These are phyloP conservation scores for Diarsia brunnea DNA, from an alignment of 2,888 invertebrate genomes.

Conservation along the genomic window DNA sequence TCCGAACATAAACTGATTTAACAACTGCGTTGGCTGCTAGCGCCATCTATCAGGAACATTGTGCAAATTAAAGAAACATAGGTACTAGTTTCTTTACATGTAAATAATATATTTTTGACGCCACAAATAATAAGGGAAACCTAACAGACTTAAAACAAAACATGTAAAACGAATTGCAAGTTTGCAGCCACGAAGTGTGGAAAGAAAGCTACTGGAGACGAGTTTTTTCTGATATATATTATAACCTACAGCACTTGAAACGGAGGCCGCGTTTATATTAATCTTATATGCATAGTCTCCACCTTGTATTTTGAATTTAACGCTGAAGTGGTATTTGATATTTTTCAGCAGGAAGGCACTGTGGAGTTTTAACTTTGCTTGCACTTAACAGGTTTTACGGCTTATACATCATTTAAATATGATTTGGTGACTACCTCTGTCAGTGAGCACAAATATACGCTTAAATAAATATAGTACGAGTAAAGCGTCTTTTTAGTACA, in stretches of 20 bases:
- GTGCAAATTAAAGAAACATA: too few relatives aligned
- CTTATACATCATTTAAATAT: not conserved
- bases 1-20: too few relatives aligned
- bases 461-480: not conserved
- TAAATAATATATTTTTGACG: too few relatives aligned
- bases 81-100: too few relatives aligned
- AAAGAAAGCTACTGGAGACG: slow-evolving; percentile 12
- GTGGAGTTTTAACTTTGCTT: not conserved
- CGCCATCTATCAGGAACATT: too few relatives aligned
- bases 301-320: slow-evolving; percentile 57
- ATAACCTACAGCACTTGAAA: slow-evolving; percentile 42
- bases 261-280: slow-evolving; percentile 58
- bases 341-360: not conserved
- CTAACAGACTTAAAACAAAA: not conserved
- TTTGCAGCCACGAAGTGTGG: not conserved
- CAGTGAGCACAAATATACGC: not conserved
- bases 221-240: slow-evolving; percentile 55
- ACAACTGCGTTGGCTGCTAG: too few relatives aligned
- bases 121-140: not conserved
- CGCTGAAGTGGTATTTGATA: slow-evolving; percentile 9
- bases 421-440: not conserved
- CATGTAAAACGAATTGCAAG: not conserved
- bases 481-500: not conserved
- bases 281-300: slow-evolving; percentile 56
- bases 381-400: too few relatives aligned